Evolutionary conservation across 1,140 invertebrate genomes (phyloP), one percentile per base, ranked within the genome.

Genomic region (Leptinotarsa lineolata): DNA sequence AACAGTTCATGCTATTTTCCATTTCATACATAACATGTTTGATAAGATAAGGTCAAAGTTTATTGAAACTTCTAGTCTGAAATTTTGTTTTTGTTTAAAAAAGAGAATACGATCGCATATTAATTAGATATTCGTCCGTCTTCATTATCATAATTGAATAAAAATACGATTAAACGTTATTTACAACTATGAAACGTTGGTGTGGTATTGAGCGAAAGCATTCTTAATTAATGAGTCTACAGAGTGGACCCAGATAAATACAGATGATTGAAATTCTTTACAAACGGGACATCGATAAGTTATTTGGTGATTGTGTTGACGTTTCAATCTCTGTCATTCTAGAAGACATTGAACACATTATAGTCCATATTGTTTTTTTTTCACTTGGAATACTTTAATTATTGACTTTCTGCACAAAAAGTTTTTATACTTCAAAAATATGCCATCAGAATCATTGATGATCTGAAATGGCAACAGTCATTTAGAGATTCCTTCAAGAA

Each of bases 81-180:
- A 54, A 54, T 54, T 54, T 54, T 54, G n/a, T 54, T 39, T 39
- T 54, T 54, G 48, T 54, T 54, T 15, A 54, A 54, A 54, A 54
- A 54, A 54, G 15, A 54, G 48, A 54, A 54, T 54, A 54, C 48
- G 48, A 54, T 54, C n/a, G 48, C 48, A 54, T 54, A 54, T 54
- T 54, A 54, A 54, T 54, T 54, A 54, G 48, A 54, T 39, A 39
- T 54, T 54, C n/a, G 48, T 15, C n/a, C 48, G 48, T 54, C 48
- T 54, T 54, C 48, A 54, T 54, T 54, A 54, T 54, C 48, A 54
- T 54, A 54, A 54, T 54, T 18, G 48, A 54, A 54, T 54, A 54
- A 54, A 54, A 54, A 54, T 54, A 18, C 48, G 48, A 54, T 54
- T 16, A 54, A 15, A 18, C n/a, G 48, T 54, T 54, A 54, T 54